Base-by-base conservation (phyloP, 1,140 invertebrate genomes). In the Drosophila albomicans region DNA sequence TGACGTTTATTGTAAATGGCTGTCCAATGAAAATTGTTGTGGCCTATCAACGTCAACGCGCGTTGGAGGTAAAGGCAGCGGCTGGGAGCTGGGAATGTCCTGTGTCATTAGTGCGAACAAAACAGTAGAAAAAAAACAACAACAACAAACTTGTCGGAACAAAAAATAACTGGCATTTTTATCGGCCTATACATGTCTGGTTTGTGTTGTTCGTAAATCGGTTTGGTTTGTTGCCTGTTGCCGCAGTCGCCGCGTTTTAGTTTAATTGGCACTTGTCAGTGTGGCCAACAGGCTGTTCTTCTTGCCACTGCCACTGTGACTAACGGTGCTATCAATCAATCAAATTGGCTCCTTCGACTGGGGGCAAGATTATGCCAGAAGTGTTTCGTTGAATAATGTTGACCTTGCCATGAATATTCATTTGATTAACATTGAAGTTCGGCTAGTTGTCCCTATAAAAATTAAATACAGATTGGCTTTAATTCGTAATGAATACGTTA, bases 1-100 rank as follows among this genome's bases (percentile, higher is more conserved):
- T 89, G 85, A 89, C 85, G 84, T 88, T 89, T 88, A 88, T 89
- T 90, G 85, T 88, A 88, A 88, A 88, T 88, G 85, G 85, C 75
- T 85, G 85, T 89, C 84, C 85, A 89, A 89, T 89, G 78, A 89
- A 89, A 89, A 89, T 89, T 89, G 81, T 85, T 89, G 85, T 89
- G 85, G 85, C 85, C 81, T 85, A 89, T 89, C 85, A 89, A 89
- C 85, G 85, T 89, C 85, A 89, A 85, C 81, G 85, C 81, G 45
- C 59, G 45, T 28, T 25, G 11, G 51, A 52, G 51, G 51, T 30
- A 46, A 38, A 38, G 56, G 52, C 48, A 28, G 30, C 6, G 5
- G 20, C 45, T n/a, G 41, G 2, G 35, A 6, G 16, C 30, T 11
- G 48, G 58, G 62, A 25, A 46, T 80, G 82, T 87, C 85, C 77